phyloP scores from a whole-genome alignment of 2,888 invertebrate genomes.

The Eupithecia subfuscata region DNA sequence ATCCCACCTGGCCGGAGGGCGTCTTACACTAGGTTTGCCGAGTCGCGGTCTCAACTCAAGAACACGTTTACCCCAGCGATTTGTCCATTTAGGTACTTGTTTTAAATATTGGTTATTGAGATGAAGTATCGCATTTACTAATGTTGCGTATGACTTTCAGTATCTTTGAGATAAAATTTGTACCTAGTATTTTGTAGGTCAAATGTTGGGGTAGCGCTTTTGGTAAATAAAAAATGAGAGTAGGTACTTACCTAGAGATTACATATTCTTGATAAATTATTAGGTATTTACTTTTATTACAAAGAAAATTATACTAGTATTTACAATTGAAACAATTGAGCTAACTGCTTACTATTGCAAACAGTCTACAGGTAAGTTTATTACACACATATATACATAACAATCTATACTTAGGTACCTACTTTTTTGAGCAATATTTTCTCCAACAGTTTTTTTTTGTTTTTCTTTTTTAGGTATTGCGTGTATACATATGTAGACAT shows the following conservation, averaged over 20 bases:
- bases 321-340: no score
- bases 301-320: no score
- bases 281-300: no score
- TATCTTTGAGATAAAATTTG: background rate
- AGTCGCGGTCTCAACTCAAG: no score
- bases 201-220: constrained; percentile 27
- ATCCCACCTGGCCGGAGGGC: no score
- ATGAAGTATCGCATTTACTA: background rate
- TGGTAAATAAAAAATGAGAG: background rate
- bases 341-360: no score
- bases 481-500: no score
- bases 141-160: constrained; percentile 5
- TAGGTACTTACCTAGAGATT: background rate
- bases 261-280: background rate
- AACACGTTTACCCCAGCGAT: no score
- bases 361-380: background rate
- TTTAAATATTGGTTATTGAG: background rate
- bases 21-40: no score
- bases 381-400: background rate
- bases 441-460: background rate
- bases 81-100: background rate
- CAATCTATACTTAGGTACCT: background rate
- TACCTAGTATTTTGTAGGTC: constrained; percentile 30
- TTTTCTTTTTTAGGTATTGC: background rate
- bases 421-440: background rate